A percentile compares a stretch with the other conserved stretches of the same genome.
Conservation (phyloP, 2,888 invertebrate genomes). For the Julus scanicus region DNA sequence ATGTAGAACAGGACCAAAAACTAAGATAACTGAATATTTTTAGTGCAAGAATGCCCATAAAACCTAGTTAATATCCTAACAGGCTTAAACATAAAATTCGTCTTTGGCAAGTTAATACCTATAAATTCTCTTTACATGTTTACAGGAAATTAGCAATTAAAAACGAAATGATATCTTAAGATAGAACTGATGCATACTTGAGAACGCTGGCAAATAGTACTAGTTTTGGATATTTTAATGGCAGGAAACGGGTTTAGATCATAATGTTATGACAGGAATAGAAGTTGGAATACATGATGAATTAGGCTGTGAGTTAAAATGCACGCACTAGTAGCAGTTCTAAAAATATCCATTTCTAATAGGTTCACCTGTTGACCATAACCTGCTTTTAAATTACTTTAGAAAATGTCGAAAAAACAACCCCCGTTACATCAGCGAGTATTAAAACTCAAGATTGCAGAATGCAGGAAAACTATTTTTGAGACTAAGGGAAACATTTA, state of each 20-base stretch:
- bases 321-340: not conserved
- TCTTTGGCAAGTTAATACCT: not conserved
- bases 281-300: not conserved
- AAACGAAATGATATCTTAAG: not conserved
- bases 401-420: not conserved
- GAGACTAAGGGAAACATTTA: not conserved
- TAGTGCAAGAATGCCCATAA: not conserved
- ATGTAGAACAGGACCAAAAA: not conserved
- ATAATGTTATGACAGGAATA: constrained; percentile 10
- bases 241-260: not conserved
- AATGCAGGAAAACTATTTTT: constrained; percentile 36
- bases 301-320: not conserved
- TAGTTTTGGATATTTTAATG: not conserved
- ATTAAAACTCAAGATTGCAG: not conserved
- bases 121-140: not conserved
- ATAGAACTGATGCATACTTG: not conserved
- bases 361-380: constrained; percentile 37
- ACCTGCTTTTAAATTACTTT: not conserved
- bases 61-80: too few species aligned
- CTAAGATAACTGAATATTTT: not conserved
- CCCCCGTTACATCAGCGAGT: not conserved
- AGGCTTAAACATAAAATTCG: too few species aligned
- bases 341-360: not conserved
- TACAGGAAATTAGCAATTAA: not conserved
- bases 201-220: not conserved